Percentiles rank a stretch among this genome's conserved stretches.
Evolutionary conservation across 2,113 vertebrate genomes (phyloP).

Genomic region (Perognathus longimembris): DNA sequence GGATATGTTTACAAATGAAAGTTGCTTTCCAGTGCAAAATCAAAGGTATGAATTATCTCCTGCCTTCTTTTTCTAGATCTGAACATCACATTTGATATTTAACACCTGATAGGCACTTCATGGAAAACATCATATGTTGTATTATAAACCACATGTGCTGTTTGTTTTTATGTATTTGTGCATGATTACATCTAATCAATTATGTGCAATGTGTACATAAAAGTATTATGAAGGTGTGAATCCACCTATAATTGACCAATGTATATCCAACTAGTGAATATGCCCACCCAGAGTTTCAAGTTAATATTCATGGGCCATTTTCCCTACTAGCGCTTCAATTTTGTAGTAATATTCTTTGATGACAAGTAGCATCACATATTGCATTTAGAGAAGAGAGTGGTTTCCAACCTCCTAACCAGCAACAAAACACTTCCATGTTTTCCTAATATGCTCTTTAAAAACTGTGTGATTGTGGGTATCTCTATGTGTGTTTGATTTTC

Average conservation of each 20-base stretch:
- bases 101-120: background rate
- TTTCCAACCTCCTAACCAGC: background rate
- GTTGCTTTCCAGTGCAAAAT: background rate
- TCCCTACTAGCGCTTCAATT: background rate
- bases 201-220: background rate
- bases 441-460: background rate
- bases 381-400: background rate
- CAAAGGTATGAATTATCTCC: background rate
- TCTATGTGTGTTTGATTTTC: background rate
- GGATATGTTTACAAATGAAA: background rate
- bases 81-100: background rate
- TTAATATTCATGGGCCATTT: background rate
- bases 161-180: background rate
- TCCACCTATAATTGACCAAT: background rate
- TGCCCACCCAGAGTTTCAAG: background rate
- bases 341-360: background rate
- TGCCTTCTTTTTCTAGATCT: background rate
- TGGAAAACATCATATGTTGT: background rate
- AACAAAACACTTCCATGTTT: background rate
- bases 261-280: background rate
- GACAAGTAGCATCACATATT: background rate
- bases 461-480: background rate
- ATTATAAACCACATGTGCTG: background rate
- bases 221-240: background rate
- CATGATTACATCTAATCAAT: background rate